Base-by-base conservation (phyloP, 2,113 vertebrate genomes). In the Camelus bactrianus region DNA sequence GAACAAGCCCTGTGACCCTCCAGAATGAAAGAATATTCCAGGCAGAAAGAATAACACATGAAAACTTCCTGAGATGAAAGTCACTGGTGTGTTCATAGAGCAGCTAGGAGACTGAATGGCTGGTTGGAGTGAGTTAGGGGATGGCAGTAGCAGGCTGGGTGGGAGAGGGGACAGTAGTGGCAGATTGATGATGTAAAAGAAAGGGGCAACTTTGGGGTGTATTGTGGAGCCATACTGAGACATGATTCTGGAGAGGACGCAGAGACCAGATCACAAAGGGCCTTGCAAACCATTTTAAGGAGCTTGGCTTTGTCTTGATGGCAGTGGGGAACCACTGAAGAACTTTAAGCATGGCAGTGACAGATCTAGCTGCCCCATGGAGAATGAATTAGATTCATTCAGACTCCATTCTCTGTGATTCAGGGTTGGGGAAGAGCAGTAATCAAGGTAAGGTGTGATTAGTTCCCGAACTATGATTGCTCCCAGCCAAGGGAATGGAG, bases 21-120 rank as follows among this genome's bases (percentile, higher is more conserved):
- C 52, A 70, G 50, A 35, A 13, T 70, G 42, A 54, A 93, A 96
- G 50, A 83, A 22, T 89, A 28, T 95, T 95, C 76, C 48, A 84
- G n/a, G 76, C 35, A 79, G 72, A 73, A 85, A 79, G 42, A 80
- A 38, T 17, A 15, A 8, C 3, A 17, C 28, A 42, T 88, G 70
- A 54, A 93, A 70, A 83, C 17, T 54, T 16, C 73, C 52, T 16
- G 6, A 58, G 14, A 8, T 46, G 46, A 58, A 80, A 83, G 60
- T 88, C 42, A 65, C 64, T 16, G 70, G 30, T 7, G 4, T 17
- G 35, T 67, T 95, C 64, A 20, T 35, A 54, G 75, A 80, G 38
- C 30, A 15, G 70, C 52, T 81, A 72, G 82, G 54, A 93, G 48
- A 72, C 9, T 26, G 48, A 32, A 67, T 22, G 54, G 19, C 38